Conservation (phyloP, 2,888 invertebrate species). For the Melipona bicolor region DNA sequence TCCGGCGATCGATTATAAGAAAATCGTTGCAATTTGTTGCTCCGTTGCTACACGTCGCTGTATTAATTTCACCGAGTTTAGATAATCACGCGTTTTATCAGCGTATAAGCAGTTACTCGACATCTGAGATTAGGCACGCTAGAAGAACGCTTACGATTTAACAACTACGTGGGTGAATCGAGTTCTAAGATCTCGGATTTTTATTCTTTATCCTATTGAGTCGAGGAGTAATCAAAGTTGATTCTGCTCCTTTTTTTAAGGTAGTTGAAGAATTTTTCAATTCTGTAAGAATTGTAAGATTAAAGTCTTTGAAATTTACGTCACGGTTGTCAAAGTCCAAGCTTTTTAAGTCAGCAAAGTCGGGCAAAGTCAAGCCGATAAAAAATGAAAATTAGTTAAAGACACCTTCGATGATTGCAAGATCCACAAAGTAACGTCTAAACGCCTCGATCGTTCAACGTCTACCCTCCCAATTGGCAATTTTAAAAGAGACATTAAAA, state of each 20-base stretch:
- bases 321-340: too few relatives aligned
- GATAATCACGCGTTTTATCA: neutral
- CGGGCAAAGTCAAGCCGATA: too few relatives aligned
- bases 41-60: too few relatives aligned
- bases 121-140: neutral
- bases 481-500: neutral
- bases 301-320: too few relatives aligned
- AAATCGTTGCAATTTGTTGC: slow-evolving; percentile 15
- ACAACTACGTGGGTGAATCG: too few relatives aligned
- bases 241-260: too few relatives aligned
- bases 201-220: neutral
- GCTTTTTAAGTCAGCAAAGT: neutral
- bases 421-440: neutral
- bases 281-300: too few relatives aligned
- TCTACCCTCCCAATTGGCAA: neutral
- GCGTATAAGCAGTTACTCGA: neutral
- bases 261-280: neutral
- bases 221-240: neutral
- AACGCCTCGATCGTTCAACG: neutral
- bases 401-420: neutral
- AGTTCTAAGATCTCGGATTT: neutral
- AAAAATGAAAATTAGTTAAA: too few relatives aligned
- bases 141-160: neutral
- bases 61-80: neutral
- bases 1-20: neutral